Evolutionary conservation across 2,888 invertebrate species (phyloP).

Genomic region (Boloria euphrosyne): DNA sequence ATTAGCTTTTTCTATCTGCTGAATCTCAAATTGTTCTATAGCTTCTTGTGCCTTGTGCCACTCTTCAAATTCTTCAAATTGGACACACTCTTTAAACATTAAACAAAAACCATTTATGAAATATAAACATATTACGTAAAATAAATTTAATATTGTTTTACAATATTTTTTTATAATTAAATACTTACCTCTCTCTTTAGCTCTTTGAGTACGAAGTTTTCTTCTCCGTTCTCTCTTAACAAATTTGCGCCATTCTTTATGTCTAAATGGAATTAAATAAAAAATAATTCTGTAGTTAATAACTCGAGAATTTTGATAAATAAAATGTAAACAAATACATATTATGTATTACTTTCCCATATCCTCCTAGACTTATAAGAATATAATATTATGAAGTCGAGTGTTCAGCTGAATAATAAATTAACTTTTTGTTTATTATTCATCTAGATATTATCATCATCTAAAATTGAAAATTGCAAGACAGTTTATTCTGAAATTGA

Average conservation of each 20-base stretch:
- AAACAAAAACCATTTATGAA: neutral
- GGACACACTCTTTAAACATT: conserved; percentile 1
- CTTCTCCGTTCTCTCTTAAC: conserved; percentile 88
- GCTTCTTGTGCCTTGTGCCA: conserved; percentile 80
- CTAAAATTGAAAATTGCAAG: too few species aligned
- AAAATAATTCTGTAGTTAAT: neutral
- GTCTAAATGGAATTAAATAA: conserved; percentile 60
- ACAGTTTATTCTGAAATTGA: too few species aligned
- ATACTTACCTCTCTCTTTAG: conserved; percentile 79
- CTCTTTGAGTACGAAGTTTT: conserved; percentile 82
- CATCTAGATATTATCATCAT: too few species aligned
- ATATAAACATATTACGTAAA: too few species aligned
- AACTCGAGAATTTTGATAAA: conserved; percentile 27
- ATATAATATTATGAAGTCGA: too few species aligned
- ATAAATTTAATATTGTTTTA: too few species aligned
- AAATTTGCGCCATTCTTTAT: conserved; percentile 87
- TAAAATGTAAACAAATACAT: conserved; percentile 27
- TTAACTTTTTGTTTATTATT: too few species aligned
- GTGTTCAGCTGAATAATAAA: too few species aligned
- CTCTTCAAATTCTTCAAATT: conserved; percentile 68
- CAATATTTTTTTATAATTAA: neutral
- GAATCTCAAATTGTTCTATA: conserved; percentile 75
- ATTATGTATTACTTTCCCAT: conserved; percentile 38
- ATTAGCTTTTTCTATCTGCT: conserved; percentile 80
- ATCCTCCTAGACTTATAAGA: neutral